Evolutionary conservation across 2,113 vertebrate genomes (phyloP).

Genomic region (Psittacula cyanocephala): DNA sequence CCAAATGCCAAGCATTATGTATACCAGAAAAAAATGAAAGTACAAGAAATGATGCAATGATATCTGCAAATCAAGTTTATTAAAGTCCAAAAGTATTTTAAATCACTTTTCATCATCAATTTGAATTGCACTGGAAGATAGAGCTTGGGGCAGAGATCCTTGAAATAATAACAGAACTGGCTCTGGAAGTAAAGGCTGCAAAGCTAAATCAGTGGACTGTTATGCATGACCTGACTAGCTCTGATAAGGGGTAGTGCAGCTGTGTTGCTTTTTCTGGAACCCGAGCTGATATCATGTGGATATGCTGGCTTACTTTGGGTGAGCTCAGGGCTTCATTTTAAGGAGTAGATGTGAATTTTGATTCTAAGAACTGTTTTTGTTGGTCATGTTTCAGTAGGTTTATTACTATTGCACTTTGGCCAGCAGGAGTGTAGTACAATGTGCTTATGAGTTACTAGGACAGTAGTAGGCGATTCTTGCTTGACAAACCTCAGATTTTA

Average conservation of each 20-base stretch:
- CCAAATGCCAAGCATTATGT: background rate
- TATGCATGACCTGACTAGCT: background rate
- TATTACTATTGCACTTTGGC: background rate
- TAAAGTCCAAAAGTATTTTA: background rate
- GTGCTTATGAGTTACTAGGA: background rate
- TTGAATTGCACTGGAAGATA: background rate
- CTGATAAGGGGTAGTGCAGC: background rate
- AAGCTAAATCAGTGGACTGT: background rate
- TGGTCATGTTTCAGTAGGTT: background rate
- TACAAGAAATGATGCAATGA: background rate
- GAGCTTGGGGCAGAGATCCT: background rate
- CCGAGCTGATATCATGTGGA: background rate
- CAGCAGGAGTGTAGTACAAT: accelerated
- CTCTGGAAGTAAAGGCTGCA: background rate
- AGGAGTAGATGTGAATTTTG: background rate
- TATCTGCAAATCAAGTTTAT: background rate
- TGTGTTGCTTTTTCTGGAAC: background rate
- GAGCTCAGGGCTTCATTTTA: background rate
- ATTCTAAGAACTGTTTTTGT: background rate
- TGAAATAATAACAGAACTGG: background rate
- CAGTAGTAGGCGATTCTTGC: background rate
- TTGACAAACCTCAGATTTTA: background rate
- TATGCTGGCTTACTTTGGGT: background rate
- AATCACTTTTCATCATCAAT: background rate
- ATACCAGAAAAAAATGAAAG: background rate